These are phyloP conservation scores for Rhimphoctona megacephalus DNA, from an alignment of 2,888 invertebrate species.

Conservation along the genomic window DNA sequence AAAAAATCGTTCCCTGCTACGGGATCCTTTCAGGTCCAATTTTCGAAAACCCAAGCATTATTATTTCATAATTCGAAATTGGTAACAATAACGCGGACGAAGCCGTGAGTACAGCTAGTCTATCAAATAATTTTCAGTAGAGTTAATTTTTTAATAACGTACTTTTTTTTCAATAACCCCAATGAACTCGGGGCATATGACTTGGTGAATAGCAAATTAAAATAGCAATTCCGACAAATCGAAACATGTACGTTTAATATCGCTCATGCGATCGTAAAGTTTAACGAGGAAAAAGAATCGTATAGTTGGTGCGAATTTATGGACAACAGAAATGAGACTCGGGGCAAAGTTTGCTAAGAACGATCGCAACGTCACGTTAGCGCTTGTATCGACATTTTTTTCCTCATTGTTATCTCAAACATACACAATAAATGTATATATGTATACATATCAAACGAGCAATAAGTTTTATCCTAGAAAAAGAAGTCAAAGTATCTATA, in stretches of 20 bases:
- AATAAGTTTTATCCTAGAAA: conserved; percentile 31
- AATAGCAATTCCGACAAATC: background rate
- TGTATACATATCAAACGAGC: background rate
- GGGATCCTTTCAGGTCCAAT: no score
- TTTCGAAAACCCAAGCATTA: no score
- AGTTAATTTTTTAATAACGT: no score
- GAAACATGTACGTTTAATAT: background rate
- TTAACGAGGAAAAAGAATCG: background rate
- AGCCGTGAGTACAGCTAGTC: no score
- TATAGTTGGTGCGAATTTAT: conserved; percentile 2
- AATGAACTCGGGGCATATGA: no score
- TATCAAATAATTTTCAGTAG: no score
- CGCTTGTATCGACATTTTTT: conserved; percentile 23
- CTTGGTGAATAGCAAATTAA: background rate
- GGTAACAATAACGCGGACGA: no score
- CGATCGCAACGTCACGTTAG: background rate
- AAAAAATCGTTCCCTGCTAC: no score
- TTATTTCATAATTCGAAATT: no score
- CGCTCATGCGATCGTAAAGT: background rate
- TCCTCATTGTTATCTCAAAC: conserved; percentile 4
- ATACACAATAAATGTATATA: background rate
- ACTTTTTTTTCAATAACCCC: no score
- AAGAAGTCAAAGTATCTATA: conserved; percentile 12
- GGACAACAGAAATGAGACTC: conserved; percentile 18
- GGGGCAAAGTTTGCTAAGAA: conserved; percentile 23